Conservation (phyloP, 2,797 vertebrate genomes). For the Megalops cyprinoides region DNA sequence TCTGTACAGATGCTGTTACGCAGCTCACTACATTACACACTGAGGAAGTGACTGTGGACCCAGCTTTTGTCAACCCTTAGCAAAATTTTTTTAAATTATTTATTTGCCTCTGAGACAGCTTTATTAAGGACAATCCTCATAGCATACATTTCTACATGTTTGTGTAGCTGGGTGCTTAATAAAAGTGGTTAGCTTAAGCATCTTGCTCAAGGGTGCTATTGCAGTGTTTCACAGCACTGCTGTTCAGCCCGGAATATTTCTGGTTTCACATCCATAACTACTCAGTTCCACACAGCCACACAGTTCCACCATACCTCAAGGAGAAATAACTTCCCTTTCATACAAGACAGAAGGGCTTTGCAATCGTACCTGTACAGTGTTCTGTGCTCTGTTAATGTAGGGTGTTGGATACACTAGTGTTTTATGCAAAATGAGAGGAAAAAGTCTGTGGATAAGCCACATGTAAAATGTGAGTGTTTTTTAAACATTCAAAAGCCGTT, state of each 20-base stretch:
- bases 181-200: neutral
- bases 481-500: neutral
- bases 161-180: neutral
- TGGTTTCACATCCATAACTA: neutral
- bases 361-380: neutral
- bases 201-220: neutral
- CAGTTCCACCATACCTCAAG: constrained; percentile 7
- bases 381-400: neutral
- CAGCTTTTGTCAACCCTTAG: neutral
- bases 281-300: neutral
- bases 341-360: neutral
- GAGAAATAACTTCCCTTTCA: neutral
- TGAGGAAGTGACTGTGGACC: neutral
- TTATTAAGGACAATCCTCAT: neutral
- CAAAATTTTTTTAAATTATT: constrained; percentile 7
- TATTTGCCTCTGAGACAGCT: neutral
- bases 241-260: neutral
- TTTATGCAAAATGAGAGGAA: too few relatives aligned
- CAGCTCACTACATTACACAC: too few relatives aligned
- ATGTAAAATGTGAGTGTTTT: neutral
- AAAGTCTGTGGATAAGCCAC: too few relatives aligned
- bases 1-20: too few relatives aligned
- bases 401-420: too few relatives aligned
- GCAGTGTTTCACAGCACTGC: neutral
- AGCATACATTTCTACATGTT: neutral